Evolutionary conservation across 2,797 vertebrate genomes (phyloP).

Genomic region (Lithobates sylvaticus): DNA sequence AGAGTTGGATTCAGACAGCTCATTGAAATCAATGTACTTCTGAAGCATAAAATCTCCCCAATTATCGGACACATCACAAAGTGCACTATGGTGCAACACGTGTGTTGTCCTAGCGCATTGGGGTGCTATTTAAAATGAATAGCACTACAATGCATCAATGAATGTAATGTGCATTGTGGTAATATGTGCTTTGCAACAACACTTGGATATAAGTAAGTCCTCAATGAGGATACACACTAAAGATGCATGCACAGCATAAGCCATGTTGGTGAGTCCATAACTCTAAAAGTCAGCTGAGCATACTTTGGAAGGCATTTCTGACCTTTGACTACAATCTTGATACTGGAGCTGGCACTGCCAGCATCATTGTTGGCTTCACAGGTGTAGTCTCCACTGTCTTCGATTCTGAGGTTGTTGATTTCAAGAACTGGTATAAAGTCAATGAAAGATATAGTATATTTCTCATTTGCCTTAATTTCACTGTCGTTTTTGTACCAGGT

Average conservation of each 20-base stretch:
- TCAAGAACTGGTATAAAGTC: constrained; percentile 89
- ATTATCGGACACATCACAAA: too few relatives aligned
- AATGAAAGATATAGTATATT: constrained; percentile 87
- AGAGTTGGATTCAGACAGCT: too few relatives aligned
- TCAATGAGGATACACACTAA: neutral
- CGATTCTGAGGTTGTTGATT: constrained; percentile 82
- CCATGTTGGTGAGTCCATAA: neutral
- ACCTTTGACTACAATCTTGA: constrained; percentile 95
- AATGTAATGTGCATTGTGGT: too few relatives aligned
- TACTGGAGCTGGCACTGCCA: constrained; percentile 94
- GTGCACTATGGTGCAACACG: too few relatives aligned
- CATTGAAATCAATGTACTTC: too few relatives aligned
- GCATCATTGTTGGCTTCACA: constrained; percentile 96
- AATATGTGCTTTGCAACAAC: too few relatives aligned
- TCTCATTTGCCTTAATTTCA: constrained; percentile 83
- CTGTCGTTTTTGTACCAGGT: constrained; percentile 96
- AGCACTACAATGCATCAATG: too few relatives aligned
- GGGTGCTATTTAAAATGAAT: too few relatives aligned
- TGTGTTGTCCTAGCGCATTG: too few relatives aligned
- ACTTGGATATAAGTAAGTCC: too few relatives aligned
- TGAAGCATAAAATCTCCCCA: too few relatives aligned
- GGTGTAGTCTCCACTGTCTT: constrained; percentile 93
- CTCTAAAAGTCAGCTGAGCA: neutral
- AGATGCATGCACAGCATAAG: neutral
- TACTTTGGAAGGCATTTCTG: constrained; percentile 69